These are phyloP conservation scores for Enteromius trimaculatus DNA, from an alignment of 2,797 vertebrate genomes.

Conservation along the genomic window DNA sequence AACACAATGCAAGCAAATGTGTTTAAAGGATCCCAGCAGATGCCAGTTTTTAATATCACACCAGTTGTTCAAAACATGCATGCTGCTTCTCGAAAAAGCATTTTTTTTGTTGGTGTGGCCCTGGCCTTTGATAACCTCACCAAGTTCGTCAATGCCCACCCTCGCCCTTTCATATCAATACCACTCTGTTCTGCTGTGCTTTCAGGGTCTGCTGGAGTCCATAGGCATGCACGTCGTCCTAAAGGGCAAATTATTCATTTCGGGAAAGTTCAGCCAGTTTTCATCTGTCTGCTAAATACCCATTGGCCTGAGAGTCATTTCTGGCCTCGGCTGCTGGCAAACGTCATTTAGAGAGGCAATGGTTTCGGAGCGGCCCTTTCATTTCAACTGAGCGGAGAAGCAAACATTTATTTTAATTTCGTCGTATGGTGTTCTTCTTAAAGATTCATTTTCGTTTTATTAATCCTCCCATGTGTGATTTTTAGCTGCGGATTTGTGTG, in stretches of 20 bases:
- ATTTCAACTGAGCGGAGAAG: conserved; percentile 24
- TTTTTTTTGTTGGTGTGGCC: conserved; percentile 62
- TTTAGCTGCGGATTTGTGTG: conserved; percentile 31
- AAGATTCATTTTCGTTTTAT: conserved; percentile 47
- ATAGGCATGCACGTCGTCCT: conserved; percentile 64
- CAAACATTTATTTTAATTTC: conserved; percentile 44
- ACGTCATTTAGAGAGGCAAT: conserved; percentile 12
- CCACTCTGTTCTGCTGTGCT: conserved; percentile 18
- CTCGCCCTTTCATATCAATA: conserved; percentile 54
- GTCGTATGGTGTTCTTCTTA: conserved; percentile 20
- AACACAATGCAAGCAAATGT: conserved; percentile 36
- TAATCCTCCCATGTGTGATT: conserved; percentile 30
- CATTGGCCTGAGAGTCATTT: conserved; percentile 73
- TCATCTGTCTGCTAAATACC: conserved; percentile 76
- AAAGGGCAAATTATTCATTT: conserved; percentile 74
- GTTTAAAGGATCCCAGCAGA: conserved; percentile 26
- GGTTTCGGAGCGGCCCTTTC: conserved; percentile 21
- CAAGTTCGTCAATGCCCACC: conserved; percentile 59
- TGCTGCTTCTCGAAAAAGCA: conserved; percentile 63
- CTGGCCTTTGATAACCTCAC: conserved; percentile 15
- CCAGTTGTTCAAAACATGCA: conserved; percentile 47
- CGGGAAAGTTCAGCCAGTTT: conserved; percentile 75
- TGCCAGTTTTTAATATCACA: conserved; percentile 40
- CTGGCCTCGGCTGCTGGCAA: conserved; percentile 69
- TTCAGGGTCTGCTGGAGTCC: conserved; percentile 13